These are phyloP conservation scores for Melanocharis versteri DNA, from an alignment of 2,113 vertebrate genomes.

Conservation along the genomic window DNA sequence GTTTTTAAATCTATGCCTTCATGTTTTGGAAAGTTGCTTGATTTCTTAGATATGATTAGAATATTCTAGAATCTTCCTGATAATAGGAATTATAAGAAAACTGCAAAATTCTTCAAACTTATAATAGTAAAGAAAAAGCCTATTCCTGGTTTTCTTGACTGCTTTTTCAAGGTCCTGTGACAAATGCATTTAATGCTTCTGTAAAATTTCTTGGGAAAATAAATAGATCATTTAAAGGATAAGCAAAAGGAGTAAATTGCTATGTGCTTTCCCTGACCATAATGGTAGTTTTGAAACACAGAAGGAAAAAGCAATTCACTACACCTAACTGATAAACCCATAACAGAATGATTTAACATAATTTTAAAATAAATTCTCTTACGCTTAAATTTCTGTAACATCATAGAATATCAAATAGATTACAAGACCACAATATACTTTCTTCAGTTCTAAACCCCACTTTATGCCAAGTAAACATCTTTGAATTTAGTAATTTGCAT, in stretches of 20 bases:
- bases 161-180: background rate
- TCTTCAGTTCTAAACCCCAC: background rate
- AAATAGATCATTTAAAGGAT: background rate
- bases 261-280: background rate
- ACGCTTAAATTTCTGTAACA: background rate
- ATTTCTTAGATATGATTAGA: background rate
- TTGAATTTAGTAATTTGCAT: conserved; percentile 32
- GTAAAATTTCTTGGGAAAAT: background rate
- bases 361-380: background rate
- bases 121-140: background rate
- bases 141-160: background rate
- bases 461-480: background rate
- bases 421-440: background rate
- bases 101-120: background rate
- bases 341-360: background rate
- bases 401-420: background rate
- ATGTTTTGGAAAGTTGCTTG: background rate
- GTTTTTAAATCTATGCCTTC: background rate
- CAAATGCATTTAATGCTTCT: background rate
- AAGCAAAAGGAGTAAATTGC: background rate
- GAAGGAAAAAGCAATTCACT: background rate
- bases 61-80: background rate
- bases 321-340: background rate
- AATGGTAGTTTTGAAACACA: background rate
- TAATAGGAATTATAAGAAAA: background rate